Evolutionary conservation across 2,113 vertebrate genomes (phyloP).

Genomic region (Genyomyrus donnyi): DNA sequence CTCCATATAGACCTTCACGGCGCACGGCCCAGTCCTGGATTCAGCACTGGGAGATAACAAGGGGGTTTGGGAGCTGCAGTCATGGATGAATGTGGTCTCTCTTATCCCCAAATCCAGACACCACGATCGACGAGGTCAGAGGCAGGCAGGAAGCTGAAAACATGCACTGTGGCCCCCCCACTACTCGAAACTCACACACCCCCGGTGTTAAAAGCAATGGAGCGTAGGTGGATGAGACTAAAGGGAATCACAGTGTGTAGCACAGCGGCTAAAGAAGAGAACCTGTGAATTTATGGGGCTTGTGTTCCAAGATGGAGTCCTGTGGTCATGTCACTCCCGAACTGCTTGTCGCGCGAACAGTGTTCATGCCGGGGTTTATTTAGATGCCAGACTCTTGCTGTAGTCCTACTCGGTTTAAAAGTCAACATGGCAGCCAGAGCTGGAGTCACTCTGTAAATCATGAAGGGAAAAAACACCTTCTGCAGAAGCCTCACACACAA

Average conservation of each 20-base stretch:
- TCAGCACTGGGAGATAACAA: neutral
- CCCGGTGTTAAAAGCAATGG: neutral
- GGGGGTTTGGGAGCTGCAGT: neutral
- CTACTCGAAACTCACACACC: neutral
- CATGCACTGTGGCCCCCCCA: neutral
- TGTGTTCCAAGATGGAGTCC: neutral
- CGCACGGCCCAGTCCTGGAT: neutral
- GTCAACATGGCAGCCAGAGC: neutral
- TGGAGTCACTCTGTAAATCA: neutral
- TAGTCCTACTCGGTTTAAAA: neutral
- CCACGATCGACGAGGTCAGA: neutral
- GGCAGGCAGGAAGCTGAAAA: neutral
- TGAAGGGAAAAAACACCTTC: neutral
- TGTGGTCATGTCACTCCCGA: neutral
- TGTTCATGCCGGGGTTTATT: neutral
- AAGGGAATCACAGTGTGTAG: neutral
- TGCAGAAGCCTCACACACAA: neutral
- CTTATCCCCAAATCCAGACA: neutral
- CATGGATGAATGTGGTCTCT: neutral
- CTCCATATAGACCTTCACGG: neutral
- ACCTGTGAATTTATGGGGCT: neutral
- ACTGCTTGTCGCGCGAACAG: neutral
- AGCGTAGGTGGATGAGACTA: neutral
- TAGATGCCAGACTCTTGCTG: neutral
- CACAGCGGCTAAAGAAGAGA: neutral